These are phyloP conservation scores for Bombus turneri DNA, from an alignment of 1,140 invertebrate genomes.

Conservation along the genomic window DNA sequence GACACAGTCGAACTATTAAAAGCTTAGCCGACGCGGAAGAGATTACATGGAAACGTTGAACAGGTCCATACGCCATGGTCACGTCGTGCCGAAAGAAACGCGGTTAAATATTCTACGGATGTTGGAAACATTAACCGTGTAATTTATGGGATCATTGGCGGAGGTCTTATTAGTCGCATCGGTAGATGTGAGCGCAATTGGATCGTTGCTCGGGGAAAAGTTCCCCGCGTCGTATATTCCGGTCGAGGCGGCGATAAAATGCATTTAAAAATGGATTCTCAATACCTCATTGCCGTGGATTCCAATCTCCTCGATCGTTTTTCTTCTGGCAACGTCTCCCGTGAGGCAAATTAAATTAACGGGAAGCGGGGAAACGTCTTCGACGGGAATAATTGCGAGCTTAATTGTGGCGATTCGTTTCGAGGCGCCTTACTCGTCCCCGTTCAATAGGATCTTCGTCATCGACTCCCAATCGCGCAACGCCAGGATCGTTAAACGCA, in stretches of 20 bases:
- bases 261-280: constrained; percentile 58
- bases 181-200: background rate
- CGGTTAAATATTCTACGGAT: constrained; percentile 19
- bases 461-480: constrained; percentile 50
- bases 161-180: constrained; percentile 6
- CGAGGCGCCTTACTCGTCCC: constrained; percentile 11
- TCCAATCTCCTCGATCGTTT: constrained; percentile 63
- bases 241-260: constrained; percentile 48
- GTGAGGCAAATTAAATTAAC: constrained; percentile 68
- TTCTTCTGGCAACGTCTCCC: constrained; percentile 59
- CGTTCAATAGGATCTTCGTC: constrained; percentile 47
- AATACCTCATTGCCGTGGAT: constrained; percentile 33
- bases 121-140: constrained; percentile 23
- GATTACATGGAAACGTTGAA: background rate
- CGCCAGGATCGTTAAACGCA: constrained; percentile 45
- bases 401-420: constrained; percentile 69
- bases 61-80: background rate
- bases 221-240: constrained; percentile 2
- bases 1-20: background rate
- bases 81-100: background rate
- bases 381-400: constrained; percentile 64
- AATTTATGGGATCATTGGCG: background rate
- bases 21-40: background rate
- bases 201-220: background rate
- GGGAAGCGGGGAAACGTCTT: constrained; percentile 49